Evolutionary conservation across 2,113 vertebrate genomes (phyloP).

Genomic region (Aspidoscelis tigris): DNA sequence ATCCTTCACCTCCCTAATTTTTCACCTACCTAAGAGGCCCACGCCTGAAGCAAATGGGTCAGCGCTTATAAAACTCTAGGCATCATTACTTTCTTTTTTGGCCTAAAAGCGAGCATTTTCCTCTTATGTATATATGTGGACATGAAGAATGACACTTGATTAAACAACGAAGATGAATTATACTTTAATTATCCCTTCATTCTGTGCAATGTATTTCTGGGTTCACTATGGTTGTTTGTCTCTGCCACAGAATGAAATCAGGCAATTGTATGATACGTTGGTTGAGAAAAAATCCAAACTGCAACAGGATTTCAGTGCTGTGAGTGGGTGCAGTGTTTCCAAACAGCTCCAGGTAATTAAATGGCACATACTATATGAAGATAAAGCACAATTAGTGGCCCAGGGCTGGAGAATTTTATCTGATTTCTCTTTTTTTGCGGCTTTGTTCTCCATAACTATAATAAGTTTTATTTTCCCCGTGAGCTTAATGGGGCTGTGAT

Average conservation of each 20-base stretch:
- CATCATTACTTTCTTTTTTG: conserved; percentile 39
- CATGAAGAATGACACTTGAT: background rate
- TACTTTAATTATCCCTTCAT: conserved; percentile 17
- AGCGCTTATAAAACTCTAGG: background rate
- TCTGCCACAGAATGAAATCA: conserved; percentile 79
- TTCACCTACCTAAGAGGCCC: conserved; percentile 16
- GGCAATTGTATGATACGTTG: conserved; percentile 82
- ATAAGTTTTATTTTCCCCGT: background rate
- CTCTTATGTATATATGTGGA: background rate
- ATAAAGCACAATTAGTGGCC: background rate
- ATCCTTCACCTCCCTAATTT: conserved; percentile 23
- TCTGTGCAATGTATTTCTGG: conserved; percentile 27
- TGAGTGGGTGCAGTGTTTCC: conserved; percentile 51
- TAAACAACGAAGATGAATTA: background rate
- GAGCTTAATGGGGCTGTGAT: background rate
- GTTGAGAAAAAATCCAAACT: conserved; percentile 77
- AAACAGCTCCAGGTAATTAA: conserved; percentile 84
- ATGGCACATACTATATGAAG: background rate
- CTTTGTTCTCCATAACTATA: conserved; percentile 13
- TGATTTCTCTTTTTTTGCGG: conserved; percentile 23
- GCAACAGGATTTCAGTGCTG: conserved; percentile 71
- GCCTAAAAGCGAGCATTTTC: conserved; percentile 23
- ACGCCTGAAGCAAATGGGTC: conserved; percentile 29
- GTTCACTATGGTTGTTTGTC: conserved; percentile 16
- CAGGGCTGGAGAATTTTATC: background rate